Percentiles rank a stretch among this genome's conserved stretches.
Conservation (phyloP, 1,140 invertebrate genomes). For the Metopolophium dirhodum region DNA sequence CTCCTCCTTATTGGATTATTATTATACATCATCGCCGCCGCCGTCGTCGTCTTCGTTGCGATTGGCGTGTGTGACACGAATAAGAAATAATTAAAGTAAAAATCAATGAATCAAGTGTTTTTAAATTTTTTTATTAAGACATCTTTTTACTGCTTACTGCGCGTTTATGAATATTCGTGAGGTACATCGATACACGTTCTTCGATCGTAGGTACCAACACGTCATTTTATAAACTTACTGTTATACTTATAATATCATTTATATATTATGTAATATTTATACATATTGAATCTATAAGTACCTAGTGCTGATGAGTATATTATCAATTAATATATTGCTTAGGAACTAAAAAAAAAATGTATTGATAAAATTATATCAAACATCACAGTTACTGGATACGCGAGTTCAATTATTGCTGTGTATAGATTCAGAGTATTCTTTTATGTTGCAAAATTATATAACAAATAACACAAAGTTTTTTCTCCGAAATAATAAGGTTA, state of each 20-base stretch:
- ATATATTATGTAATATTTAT: neutral
- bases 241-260: neutral
- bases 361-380: conserved; percentile 4
- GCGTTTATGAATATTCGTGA: neutral
- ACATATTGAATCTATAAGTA: neutral
- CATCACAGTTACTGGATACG: neutral
- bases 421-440: neutral
- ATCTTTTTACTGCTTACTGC: neutral
- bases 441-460: neutral
- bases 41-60: neutral
- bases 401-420: neutral
- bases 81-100: neutral
- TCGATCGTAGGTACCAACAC: neutral
- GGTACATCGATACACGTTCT: neutral
- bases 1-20: neutral
- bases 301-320: neutral
- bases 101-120: neutral
- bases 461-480: conserved; percentile 8
- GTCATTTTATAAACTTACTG: neutral
- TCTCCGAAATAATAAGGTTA: conserved; percentile 42
- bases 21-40: no score
- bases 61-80: neutral
- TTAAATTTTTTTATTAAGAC: neutral
- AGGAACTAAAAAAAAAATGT: neutral
- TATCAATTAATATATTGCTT: neutral